phyloP scores from a whole-genome alignment of 2,797 vertebrate species.

The Squalus acanthias region DNA sequence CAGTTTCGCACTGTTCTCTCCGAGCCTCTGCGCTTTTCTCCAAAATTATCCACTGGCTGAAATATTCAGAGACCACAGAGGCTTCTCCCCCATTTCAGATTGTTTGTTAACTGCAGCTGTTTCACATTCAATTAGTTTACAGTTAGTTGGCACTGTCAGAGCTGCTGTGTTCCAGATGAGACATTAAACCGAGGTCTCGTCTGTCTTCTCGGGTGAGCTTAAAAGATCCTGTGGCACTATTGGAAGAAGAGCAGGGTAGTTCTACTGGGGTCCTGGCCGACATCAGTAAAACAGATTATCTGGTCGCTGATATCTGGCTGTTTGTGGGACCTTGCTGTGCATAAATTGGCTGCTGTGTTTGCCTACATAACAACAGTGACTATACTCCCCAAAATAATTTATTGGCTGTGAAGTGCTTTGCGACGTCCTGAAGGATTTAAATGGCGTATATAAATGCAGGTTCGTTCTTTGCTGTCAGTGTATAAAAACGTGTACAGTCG shows the following conservation, averaged over 20 bases:
- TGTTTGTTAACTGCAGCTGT: not conserved
- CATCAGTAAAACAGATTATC: not conserved
- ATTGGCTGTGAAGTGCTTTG: no score
- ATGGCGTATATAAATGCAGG: no score
- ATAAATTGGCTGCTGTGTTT: no score
- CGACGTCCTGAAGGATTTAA: no score
- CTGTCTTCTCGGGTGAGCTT: not conserved
- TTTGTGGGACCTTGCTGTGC: no score
- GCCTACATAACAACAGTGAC: no score
- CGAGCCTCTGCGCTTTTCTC: not conserved
- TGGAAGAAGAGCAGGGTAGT: not conserved
- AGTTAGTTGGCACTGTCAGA: not conserved
- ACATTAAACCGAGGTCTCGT: not conserved
- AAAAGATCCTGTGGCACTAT: not conserved
- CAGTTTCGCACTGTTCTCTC: not conserved
- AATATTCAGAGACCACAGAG: not conserved
- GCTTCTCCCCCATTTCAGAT: not conserved
- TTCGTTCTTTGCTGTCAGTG: no score
- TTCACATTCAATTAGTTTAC: not conserved
- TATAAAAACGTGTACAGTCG: no score
- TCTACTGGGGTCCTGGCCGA: not conserved
- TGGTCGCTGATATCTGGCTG: no score
- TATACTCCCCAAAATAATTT: no score
- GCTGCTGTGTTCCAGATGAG: not conserved
- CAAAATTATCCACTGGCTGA: not conserved